Conservation (phyloP, 2,113 vertebrate species). For the Speoplatyrhinus poulsoni region DNA sequence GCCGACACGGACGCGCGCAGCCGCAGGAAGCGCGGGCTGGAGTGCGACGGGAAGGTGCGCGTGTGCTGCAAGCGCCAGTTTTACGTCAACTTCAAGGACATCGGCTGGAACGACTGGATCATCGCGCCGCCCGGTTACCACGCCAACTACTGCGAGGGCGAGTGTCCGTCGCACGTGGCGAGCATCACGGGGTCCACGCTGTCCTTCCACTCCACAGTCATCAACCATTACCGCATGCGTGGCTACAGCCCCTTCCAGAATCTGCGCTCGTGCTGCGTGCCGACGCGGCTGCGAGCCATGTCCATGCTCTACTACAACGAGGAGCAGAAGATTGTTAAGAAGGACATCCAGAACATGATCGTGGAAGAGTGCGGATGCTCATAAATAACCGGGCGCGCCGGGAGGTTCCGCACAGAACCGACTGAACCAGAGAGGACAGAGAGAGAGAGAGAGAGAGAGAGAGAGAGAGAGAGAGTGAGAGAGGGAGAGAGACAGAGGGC, state of each 20-base stretch:
- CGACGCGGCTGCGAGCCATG: constrained; percentile 96
- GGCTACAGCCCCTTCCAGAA: constrained; percentile 93
- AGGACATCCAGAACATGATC: constrained; percentile 98
- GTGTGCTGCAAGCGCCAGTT: constrained; percentile 98
- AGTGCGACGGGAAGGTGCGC: constrained; percentile 94
- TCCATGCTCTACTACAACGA: constrained; percentile 98
- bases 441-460: no score
- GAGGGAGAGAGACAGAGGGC: background rate
- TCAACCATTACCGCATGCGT: constrained; percentile 95
- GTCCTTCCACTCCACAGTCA: constrained; percentile 97
- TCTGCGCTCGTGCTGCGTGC: constrained; percentile 94
- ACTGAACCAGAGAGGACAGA: background rate
- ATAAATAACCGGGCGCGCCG: constrained; percentile 55
- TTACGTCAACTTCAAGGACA: constrained; percentile 97
- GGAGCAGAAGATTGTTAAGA: constrained; percentile 97
- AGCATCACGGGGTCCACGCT: constrained; percentile 89
- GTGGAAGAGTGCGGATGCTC: constrained; percentile 99
- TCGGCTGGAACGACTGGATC: constrained; percentile 99
- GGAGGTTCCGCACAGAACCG: background rate
- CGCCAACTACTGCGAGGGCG: constrained; percentile 97
- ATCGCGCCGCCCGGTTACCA: constrained; percentile 95
- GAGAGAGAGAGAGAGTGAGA: background rate
- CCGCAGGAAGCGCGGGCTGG: constrained; percentile 88
- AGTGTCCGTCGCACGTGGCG: constrained; percentile 92
- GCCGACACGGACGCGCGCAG: constrained; percentile 79